phyloP scores from a whole-genome alignment of 2,888 invertebrate species.

The Drosophila villosipedis region DNA sequence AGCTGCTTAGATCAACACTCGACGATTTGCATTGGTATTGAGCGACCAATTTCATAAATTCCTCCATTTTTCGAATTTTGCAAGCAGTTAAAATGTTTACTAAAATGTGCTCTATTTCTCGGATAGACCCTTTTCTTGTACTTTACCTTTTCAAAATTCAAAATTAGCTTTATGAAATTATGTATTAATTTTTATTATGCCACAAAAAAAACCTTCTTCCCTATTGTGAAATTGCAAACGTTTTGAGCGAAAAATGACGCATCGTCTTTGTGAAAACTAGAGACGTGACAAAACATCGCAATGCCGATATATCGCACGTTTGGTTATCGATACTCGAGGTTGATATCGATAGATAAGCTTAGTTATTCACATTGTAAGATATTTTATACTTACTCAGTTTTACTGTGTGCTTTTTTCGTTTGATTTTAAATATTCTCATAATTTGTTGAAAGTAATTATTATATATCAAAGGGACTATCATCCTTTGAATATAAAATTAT shows the following conservation, averaged over 20 bases:
- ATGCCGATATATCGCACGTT: background rate
- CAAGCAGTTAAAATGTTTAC: conserved; percentile 75
- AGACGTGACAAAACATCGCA: background rate
- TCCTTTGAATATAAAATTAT: background rate
- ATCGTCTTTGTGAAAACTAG: conserved; percentile 25
- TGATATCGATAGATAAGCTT: background rate
- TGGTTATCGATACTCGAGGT: background rate
- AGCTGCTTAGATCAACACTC: conserved; percentile 51
- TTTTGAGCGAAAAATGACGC: conserved; percentile 54
- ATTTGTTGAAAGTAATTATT: background rate
- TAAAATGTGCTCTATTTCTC: conserved; percentile 62
- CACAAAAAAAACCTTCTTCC: conserved; percentile 5
- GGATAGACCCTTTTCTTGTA: conserved; percentile 58
- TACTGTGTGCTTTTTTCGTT: background rate
- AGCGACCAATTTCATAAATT: conserved; percentile 59
- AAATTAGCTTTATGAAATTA: conserved; percentile 2
- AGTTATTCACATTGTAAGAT: background rate
- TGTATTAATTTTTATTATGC: background rate
- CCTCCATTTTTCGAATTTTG: conserved; percentile 64
- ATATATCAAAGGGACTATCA: background rate
- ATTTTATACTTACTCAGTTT: conserved; percentile 13
- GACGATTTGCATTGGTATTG: conserved; percentile 54
- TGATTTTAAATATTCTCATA: background rate
- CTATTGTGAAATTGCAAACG: conserved; percentile 57
- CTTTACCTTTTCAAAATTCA: conserved; percentile 66